phyloP scores from a whole-genome alignment of 2,797 vertebrate genomes.

The Loriculus beryllinus region DNA sequence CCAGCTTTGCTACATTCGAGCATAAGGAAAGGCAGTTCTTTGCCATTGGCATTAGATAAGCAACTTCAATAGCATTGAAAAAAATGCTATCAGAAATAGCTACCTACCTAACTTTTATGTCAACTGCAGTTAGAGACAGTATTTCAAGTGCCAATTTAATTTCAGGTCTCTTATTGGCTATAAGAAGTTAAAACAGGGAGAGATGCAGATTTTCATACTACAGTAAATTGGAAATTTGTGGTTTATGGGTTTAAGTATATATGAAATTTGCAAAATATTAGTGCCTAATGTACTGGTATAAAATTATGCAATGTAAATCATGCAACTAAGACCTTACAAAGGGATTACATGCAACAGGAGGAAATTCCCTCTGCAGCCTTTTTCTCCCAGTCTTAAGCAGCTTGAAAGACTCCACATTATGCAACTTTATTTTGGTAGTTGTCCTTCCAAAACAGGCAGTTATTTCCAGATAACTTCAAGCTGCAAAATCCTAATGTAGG shows the following conservation, averaged over 20 bases:
- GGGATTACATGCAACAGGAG: neutral
- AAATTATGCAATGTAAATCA: neutral
- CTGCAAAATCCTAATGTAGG: neutral
- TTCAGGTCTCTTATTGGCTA: neutral
- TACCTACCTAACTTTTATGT: neutral
- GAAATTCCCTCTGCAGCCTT: neutral
- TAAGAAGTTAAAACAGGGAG: neutral
- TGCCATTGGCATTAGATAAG: neutral
- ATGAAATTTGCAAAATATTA: neutral
- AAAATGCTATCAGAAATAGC: neutral
- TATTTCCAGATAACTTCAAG: neutral
- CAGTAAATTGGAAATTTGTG: neutral
- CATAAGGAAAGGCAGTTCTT: neutral
- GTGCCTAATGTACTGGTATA: neutral
- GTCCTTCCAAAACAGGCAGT: neutral
- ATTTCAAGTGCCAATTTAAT: neutral
- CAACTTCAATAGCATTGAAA: neutral
- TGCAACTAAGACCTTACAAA: neutral
- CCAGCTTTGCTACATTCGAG: neutral
- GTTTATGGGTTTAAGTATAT: neutral
- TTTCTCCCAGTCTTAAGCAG: neutral
- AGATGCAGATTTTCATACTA: neutral
- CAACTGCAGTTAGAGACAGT: neutral
- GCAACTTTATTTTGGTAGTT: neutral
- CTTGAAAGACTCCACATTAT: neutral